A percentile compares a stretch with the other conserved stretches of the same genome.
Conservation (phyloP, 2,113 vertebrate species). For the Maccullochella peelii region DNA sequence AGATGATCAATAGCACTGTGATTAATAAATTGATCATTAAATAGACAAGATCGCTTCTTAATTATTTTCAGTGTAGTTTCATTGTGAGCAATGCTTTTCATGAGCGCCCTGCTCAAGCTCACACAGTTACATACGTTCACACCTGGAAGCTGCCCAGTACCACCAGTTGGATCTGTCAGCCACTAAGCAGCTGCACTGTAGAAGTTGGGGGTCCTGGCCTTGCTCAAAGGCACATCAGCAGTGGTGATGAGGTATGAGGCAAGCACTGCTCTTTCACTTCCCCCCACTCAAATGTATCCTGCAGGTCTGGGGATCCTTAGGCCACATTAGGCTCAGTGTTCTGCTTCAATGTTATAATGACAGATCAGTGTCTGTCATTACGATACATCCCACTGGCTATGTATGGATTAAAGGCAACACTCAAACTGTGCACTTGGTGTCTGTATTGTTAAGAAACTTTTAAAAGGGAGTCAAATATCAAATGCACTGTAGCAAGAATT, state of each 20-base stretch:
- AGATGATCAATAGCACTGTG: conserved; percentile 71
- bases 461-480: conserved; percentile 39
- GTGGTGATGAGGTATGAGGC: not conserved
- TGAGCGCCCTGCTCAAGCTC: conserved; percentile 2
- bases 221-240: conserved; percentile 35
- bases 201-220: conserved; percentile 5
- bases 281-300: conserved; percentile 13
- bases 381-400: conserved; percentile 24
- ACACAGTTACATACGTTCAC: conserved; percentile 6
- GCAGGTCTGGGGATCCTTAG: conserved; percentile 50
- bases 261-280: conserved; percentile 12
- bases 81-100: conserved; percentile 12
- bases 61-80: conserved; percentile 3
- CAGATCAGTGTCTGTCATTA: conserved; percentile 18
- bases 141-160: conserved; percentile 21
- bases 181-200: conserved; percentile 20
- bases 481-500: conserved; percentile 62
- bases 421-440: conserved; percentile 30
- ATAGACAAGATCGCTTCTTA: conserved; percentile 22
- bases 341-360: conserved; percentile 30
- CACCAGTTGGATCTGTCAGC: conserved; percentile 30
- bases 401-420: conserved; percentile 31
- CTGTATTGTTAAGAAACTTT: conserved; percentile 36
- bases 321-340: conserved; percentile 18
- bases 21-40: conserved; percentile 62